Percentiles rank a stretch among this genome's conserved stretches.
These are phyloP conservation scores for Notechis scutatus DNA, from an alignment of 2,113 vertebrate species.

Conservation along the genomic window DNA sequence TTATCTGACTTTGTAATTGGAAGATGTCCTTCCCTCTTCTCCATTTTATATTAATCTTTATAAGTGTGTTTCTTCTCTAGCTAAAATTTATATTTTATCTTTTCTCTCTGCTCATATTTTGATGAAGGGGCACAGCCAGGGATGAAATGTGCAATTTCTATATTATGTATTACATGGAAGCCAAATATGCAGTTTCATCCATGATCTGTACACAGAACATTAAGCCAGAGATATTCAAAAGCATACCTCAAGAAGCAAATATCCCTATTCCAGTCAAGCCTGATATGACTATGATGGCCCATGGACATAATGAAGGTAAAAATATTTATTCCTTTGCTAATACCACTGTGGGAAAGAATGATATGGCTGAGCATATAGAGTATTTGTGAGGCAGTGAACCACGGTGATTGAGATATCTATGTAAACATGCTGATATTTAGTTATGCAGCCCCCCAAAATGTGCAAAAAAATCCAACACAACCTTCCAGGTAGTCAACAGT, in stretches of 20 bases:
- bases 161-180: constrained; percentile 99
- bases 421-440: neutral
- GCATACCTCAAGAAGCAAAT: constrained; percentile 87
- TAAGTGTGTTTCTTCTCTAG: neutral
- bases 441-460: neutral
- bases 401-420: neutral
- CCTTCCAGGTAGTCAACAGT: neutral
- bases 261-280: constrained; percentile 79
- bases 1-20: neutral
- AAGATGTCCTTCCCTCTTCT: constrained; percentile 5
- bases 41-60: neutral
- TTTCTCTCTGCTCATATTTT: constrained; percentile 20
- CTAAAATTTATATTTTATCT: neutral
- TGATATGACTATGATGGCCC: constrained; percentile 75
- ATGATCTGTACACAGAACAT: constrained; percentile 86
- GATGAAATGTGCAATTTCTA: constrained; percentile 99
- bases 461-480: neutral
- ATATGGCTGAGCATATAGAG: neutral
- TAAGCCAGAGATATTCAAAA: constrained; percentile 77
- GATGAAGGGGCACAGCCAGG: constrained; percentile 81
- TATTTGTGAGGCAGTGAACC: neutral
- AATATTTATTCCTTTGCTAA: neutral
- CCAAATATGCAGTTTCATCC: constrained; percentile 81
- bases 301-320: constrained; percentile 80
- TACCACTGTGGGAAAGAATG: neutral